These are phyloP conservation scores for Trialeurodes vaporariorum DNA, from an alignment of 1,140 invertebrate species.

Conservation along the genomic window DNA sequence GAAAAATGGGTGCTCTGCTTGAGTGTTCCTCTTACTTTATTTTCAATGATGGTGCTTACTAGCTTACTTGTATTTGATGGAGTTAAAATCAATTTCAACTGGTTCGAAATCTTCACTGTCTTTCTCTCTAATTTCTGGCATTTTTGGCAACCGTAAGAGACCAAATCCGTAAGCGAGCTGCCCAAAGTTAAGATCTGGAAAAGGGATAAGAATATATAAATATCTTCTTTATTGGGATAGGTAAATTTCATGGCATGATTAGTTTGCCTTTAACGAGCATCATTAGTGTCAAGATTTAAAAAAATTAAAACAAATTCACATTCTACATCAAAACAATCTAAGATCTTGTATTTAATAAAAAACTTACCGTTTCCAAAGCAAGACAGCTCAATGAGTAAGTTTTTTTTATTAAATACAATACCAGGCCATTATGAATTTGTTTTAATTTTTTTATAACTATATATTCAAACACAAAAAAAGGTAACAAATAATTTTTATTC, in stretches of 20 bases:
- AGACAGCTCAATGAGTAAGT: too few species aligned
- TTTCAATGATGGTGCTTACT: too few species aligned
- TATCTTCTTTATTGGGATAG: too few species aligned
- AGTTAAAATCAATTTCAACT: constrained; percentile 56
- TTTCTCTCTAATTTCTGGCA: constrained; percentile 81
- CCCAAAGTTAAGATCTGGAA: constrained; percentile 69
- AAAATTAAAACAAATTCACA: constrained; percentile 12
- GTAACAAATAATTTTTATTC: too few species aligned
- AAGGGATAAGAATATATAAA: too few species aligned
- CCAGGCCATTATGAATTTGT: too few species aligned
- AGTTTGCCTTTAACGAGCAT: constrained; percentile 5
- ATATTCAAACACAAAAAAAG: too few species aligned
- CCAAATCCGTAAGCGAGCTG: constrained; percentile 79
- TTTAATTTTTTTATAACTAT: too few species aligned
- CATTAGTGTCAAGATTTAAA: constrained; percentile 4
- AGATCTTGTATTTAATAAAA: not conserved
- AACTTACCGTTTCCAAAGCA: not conserved
- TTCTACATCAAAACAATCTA: constrained; percentile 1
- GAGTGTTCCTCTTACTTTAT: too few species aligned
- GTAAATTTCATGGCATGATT: not conserved
- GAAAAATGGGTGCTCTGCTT: too few species aligned
- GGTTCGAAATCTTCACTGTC: constrained; percentile 51
- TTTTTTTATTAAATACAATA: too few species aligned
- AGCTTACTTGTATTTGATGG: constrained; percentile 56
- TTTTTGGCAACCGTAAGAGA: constrained; percentile 76